phyloP scores from a whole-genome alignment of 2,888 invertebrate species.

The Ashinkailepas kermadecensis region DNA sequence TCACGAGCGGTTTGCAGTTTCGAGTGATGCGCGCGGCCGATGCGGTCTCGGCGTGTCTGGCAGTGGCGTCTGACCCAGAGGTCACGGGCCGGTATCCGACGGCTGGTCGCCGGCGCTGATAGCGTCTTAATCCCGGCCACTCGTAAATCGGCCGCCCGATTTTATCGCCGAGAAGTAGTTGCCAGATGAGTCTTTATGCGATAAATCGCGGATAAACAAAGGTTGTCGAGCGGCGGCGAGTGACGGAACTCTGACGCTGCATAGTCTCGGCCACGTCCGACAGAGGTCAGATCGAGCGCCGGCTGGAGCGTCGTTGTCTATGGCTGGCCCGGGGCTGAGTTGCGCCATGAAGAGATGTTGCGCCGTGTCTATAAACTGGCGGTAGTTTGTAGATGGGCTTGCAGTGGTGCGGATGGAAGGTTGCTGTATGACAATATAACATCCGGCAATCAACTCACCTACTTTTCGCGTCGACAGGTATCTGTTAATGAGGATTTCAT shows the following conservation, averaged over 20 bases:
- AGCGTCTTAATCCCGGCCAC: not conserved
- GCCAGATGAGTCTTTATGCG: slow-evolving; percentile 8
- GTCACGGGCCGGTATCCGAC: not conserved
- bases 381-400: not conserved
- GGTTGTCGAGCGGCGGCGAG: not conserved
- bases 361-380: not conserved
- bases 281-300: not conserved
- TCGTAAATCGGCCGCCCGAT: slow-evolving; percentile 5
- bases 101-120: not conserved
- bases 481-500: not conserved
- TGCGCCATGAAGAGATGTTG: not conserved
- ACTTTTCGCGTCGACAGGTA: not conserved
- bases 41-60: not conserved
- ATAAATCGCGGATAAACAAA: slow-evolving; percentile 15
- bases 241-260: not conserved
- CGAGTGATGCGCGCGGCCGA: not conserved
- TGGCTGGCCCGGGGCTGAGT: not conserved
- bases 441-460: not conserved
- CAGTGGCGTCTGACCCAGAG: not conserved
- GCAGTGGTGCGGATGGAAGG: too few relatives aligned
- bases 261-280: not conserved
- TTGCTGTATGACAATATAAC: too few relatives aligned
- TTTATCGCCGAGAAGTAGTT: slow-evolving; percentile 2
- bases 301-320: not conserved
- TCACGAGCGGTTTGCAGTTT: slow-evolving; percentile 1